These are phyloP conservation scores for Loxodonta africana DNA, from an alignment of 2,113 vertebrate species.

Conservation along the genomic window DNA sequence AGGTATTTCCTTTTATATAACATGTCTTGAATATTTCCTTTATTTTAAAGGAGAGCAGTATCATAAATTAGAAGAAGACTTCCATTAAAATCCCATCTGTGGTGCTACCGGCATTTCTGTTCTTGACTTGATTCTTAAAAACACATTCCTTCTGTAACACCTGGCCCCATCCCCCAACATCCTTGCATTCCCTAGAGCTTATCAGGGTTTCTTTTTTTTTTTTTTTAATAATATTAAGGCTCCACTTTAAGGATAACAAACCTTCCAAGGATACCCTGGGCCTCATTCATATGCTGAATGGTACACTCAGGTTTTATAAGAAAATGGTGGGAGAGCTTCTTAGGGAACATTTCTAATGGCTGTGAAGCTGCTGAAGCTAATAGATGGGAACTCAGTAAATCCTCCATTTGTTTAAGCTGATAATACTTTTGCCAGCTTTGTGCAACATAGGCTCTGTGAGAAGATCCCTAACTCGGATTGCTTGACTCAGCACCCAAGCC, in stretches of 20 bases:
- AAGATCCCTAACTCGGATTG: not conserved
- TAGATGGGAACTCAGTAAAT: not conserved
- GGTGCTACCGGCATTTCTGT: not conserved
- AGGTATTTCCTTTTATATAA: not conserved
- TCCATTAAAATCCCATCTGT: slow-evolving; percentile 35
- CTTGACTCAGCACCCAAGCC: slow-evolving; percentile 8
- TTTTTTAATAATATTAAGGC: not conserved
- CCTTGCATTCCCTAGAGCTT: not conserved
- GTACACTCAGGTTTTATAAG: not conserved
- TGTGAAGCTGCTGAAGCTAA: not conserved
- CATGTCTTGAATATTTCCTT: slow-evolving; percentile 23
- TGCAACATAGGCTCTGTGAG: not conserved
- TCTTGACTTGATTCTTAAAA: slow-evolving; percentile 19
- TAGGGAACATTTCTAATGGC: slow-evolving; percentile 13
- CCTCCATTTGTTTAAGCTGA: slow-evolving; percentile 59
- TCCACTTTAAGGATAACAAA: not conserved
- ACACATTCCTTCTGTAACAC: not conserved
- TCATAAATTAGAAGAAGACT: slow-evolving; percentile 49
- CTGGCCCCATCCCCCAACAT: not conserved
- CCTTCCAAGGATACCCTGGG: not conserved
- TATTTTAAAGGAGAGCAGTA: not conserved
- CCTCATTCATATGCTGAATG: not conserved
- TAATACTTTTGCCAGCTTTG: not conserved
- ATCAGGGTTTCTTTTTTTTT: not conserved
- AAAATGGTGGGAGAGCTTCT: not conserved